phyloP scores from a whole-genome alignment of 2,888 invertebrate genomes.

The Lottia scabra region DNA sequence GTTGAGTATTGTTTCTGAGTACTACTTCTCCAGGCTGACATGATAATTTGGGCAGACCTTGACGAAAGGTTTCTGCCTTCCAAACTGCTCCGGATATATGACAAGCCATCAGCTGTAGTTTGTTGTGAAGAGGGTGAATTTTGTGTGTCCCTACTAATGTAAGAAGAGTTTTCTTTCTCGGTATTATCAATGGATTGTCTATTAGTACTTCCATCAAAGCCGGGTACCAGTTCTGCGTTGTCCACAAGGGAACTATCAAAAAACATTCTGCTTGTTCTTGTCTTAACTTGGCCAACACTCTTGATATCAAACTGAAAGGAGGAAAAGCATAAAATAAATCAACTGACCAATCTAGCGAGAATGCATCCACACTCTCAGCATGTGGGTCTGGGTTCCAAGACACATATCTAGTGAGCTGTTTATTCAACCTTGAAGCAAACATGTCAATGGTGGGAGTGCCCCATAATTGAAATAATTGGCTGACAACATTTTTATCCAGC shows the following conservation, averaged over 20 bases:
- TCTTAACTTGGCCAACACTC: constrained; percentile 7
- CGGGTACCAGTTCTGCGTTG: constrained; percentile 15
- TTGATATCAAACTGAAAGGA: constrained; percentile 16
- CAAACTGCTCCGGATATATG: constrained; percentile 6
- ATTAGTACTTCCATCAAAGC: constrained; percentile 1
- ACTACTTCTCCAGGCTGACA: constrained; percentile 19
- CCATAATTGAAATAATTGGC: not conserved
- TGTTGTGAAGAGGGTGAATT: constrained; percentile 12
- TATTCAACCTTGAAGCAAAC: constrained; percentile 23
- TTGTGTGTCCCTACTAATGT: not conserved
- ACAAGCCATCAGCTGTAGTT: constrained; percentile 18
- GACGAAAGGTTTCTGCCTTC: constrained; percentile 4
- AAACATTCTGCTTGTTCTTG: constrained; percentile 6
- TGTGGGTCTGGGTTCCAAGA: constrained; percentile 18
- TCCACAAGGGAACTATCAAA: constrained; percentile 12
- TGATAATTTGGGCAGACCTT: constrained; percentile 15
- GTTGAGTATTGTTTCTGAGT: constrained; percentile 20
- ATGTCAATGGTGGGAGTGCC: constrained; percentile 2
- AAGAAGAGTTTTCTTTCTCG: not conserved
- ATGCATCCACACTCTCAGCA: constrained; percentile 18
- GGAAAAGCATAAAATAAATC: constrained; percentile 20
- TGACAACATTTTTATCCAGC: constrained; percentile 3
- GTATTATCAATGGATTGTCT: constrained; percentile 1
- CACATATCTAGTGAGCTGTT: not conserved
- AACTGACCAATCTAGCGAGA: constrained; percentile 11